These are phyloP conservation scores for Calliphora vicina DNA, from an alignment of 1,140 invertebrate species.

Conservation along the genomic window DNA sequence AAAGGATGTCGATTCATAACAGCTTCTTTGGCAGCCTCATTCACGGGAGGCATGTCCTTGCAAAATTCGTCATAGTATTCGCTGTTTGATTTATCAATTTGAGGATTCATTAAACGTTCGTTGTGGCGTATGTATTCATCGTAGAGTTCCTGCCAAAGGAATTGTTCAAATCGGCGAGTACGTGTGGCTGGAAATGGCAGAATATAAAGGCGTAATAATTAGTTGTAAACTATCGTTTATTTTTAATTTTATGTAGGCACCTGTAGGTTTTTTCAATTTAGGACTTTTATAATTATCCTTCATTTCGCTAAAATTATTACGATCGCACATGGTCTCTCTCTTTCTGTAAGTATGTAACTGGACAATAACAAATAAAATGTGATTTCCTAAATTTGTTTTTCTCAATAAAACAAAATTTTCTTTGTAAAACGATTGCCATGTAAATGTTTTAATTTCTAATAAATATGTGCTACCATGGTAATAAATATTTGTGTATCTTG, in stretches of 20 bases:
- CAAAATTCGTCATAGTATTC: constrained; percentile 58
- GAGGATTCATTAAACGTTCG: constrained; percentile 25
- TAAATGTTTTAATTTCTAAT: not conserved
- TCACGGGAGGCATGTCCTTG: constrained; percentile 49
- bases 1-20: constrained; percentile 53
- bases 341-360: not conserved
- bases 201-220: no score
- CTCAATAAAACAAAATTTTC: not conserved
- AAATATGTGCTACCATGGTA: not conserved
- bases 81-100: constrained; percentile 41
- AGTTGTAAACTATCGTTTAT: no score
- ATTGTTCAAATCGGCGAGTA: constrained; percentile 49
- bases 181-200: constrained; percentile 48
- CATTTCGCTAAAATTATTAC: constrained; percentile 32
- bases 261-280: constrained; percentile 38
- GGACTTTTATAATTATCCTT: constrained; percentile 37
- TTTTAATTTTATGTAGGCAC: no score
- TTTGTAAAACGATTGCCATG: not conserved
- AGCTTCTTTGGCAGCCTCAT: constrained; percentile 47
- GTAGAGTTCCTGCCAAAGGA: constrained; percentile 54
- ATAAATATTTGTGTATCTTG: not conserved
- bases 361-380: not conserved
- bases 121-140: constrained; percentile 54
- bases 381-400: not conserved
- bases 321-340: constrained; percentile 32